Evolutionary conservation across 2,888 invertebrate species (phyloP).

Genomic region (Cryptocephalus primarius): DNA sequence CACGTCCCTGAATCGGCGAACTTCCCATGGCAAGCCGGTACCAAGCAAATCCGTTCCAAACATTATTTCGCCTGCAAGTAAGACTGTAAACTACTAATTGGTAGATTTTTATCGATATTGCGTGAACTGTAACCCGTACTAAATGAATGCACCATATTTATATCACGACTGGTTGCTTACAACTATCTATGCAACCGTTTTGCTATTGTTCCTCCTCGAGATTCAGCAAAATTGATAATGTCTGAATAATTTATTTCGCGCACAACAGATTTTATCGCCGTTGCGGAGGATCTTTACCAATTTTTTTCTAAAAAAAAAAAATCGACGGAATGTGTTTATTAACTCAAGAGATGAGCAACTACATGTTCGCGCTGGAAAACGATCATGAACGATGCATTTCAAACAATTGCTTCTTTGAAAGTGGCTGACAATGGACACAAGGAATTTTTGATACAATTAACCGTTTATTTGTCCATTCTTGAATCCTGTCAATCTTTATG

Average conservation of each 20-base stretch:
- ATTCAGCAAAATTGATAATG: slow-evolving; percentile 17
- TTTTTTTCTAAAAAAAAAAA: no score
- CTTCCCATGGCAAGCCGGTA: slow-evolving; percentile 2
- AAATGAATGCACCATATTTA: slow-evolving; percentile 27
- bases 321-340: no score
- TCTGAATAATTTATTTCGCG: slow-evolving; percentile 15
- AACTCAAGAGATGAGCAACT: no score
- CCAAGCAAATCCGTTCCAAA: slow-evolving; percentile 12
- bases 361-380: no score
- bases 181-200: slow-evolving; percentile 22
- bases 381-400: no score
- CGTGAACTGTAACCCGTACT: slow-evolving; percentile 32
- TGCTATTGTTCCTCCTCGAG: slow-evolving; percentile 21
- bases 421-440: no score
- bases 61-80: slow-evolving; percentile 25
- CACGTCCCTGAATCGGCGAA: no score
- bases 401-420: no score
- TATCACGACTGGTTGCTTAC: slow-evolving; percentile 24
- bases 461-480: no score
- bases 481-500: no score
- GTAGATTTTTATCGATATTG: slow-evolving; percentile 34
- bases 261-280: slow-evolving; percentile 11
- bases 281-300: slow-evolving; percentile 4
- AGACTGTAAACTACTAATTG: slow-evolving; percentile 34
- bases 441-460: no score